These are phyloP conservation scores for Sialis fuliginosa DNA, from an alignment of 2,888 invertebrate genomes.

Conservation along the genomic window DNA sequence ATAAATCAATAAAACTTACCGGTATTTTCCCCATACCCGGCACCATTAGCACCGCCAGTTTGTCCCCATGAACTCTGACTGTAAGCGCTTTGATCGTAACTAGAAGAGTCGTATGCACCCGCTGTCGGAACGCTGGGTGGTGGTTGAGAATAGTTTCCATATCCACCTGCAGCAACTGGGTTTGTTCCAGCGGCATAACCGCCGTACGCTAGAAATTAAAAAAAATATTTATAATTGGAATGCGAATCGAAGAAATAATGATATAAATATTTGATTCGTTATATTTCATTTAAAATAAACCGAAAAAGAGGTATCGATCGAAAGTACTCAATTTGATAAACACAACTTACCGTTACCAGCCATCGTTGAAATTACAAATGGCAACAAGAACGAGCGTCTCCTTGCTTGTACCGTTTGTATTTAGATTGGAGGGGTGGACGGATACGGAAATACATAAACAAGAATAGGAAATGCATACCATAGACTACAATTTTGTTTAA, in stretches of 20 bases:
- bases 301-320: too few species aligned
- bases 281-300: too few species aligned
- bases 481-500: too few species aligned
- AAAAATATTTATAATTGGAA: not conserved
- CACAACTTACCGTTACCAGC: too few species aligned
- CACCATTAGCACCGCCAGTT: conserved; percentile 2
- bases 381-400: too few species aligned
- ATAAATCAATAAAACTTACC: not conserved
- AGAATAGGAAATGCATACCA: too few species aligned
- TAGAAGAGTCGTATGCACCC: conserved; percentile 3
- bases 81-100: conserved; percentile 5
- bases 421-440: too few species aligned
- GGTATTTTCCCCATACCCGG: conserved; percentile 1
- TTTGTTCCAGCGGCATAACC: conserved; percentile 13
- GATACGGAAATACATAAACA: too few species aligned
- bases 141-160: conserved; percentile 21
- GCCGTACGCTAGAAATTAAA: conserved; percentile 10
- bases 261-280: too few species aligned
- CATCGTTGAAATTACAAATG: too few species aligned
- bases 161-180: conserved; percentile 9
- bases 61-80: conserved; percentile 1
- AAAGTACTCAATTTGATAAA: too few species aligned
- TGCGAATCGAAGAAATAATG: not conserved
- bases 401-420: too few species aligned
- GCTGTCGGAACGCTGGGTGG: conserved; percentile 14